Evolutionary conservation across 2,113 vertebrate genomes (phyloP), one percentile per base, ranked within the genome.

Genomic region (Argyrosomus japonicus): DNA sequence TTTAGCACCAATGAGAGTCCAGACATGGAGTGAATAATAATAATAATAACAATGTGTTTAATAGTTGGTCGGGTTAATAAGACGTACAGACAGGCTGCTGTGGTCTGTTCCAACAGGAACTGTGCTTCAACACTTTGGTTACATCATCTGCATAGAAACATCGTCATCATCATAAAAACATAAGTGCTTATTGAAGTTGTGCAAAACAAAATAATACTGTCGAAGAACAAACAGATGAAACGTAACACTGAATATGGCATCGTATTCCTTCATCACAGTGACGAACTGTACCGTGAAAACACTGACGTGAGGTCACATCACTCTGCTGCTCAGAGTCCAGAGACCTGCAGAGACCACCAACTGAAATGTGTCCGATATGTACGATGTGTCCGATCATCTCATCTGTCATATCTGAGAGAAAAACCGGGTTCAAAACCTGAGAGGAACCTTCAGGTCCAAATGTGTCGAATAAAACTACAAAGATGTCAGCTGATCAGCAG

Each of bases 151-250:
- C 77, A 80, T 81, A 82, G 62, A 86, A 90, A 89, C 65, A 29
- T 83, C 36, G 36, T 87, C 79, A 18, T 85, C 23, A 25, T 68
- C 48, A 73, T 68, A 69, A 75, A 88, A 87, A 84, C 45, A 78
- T 68, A 95, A 95, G 95, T 95, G 95, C 94, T 93, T 90, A 83
- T 54, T 87, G 84, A 93, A 87, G 76, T 86, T 93, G 94, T 95
- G 94, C 94, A 95, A 95, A 91, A 90, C 58, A 88, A 91, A 89
- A 32, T 84, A 94, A 94, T 91, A 94, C 93, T 94, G 92, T 91
- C 88, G 69, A 67, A 73, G 69, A 82, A 86, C 45, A 83, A 29
- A 68, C 27, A 40, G 6, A 19, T 50, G 12, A 19, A 58, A 53
- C 17, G 29, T 56, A 74, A 74, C 68, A 43, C 72, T 51, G 21